Percentiles rank a stretch among this genome's conserved stretches.
phyloP scores from a whole-genome alignment of 2,113 vertebrate species.

The Zonotrichia leucophrys region DNA sequence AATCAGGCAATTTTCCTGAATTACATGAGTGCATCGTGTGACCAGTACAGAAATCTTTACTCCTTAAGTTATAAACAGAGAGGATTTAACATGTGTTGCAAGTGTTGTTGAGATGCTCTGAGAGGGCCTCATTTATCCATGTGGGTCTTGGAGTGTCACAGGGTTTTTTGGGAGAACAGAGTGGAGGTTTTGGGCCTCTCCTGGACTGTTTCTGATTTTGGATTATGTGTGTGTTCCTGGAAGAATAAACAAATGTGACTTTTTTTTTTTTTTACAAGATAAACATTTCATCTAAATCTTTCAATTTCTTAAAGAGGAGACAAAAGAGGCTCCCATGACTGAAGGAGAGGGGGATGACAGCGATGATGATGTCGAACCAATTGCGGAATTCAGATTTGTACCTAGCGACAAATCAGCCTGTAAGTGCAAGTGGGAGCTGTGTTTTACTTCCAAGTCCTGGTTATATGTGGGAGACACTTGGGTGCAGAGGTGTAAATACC shows the following conservation, averaged over 20 bases:
- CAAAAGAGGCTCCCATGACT: constrained; percentile 78
- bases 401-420: constrained; percentile 88
- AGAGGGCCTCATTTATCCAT: rapidly evolving
- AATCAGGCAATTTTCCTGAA: background rate
- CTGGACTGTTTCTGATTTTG: background rate
- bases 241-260: background rate
- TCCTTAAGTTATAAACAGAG: background rate
- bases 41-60: background rate
- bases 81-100: rapidly evolving
- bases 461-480: background rate
- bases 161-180: background rate
- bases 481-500: background rate
- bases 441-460: background rate
- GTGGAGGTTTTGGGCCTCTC: background rate
- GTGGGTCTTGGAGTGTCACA: background rate
- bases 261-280: background rate
- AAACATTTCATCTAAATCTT: background rate
- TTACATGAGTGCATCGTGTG: rapidly evolving
- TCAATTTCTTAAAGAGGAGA: constrained; percentile 66
- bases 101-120: background rate
- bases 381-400: constrained; percentile 94
- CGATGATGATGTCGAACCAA: constrained; percentile 76
- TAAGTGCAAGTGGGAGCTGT: constrained; percentile 68
- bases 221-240: background rate
- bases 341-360: constrained; percentile 74